Conservation (phyloP, 2,888 invertebrate species). For the Chymomyza caudatula region DNA sequence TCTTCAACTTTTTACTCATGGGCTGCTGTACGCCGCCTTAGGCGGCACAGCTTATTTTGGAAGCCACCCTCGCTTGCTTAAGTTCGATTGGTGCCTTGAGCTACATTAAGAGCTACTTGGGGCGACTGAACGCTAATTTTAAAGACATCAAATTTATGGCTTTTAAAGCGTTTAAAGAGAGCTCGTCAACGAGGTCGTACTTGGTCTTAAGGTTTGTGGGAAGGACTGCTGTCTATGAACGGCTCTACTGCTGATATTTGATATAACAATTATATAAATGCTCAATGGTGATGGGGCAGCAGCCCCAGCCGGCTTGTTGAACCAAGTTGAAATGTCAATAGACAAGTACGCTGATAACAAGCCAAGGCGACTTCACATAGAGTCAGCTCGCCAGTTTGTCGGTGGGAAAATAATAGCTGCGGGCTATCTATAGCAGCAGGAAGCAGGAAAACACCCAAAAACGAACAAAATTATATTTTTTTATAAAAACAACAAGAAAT, state of each 20-base stretch:
- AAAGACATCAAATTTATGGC: conserved; percentile 65
- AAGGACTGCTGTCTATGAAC: background rate
- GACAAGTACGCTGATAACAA: conserved; percentile 16
- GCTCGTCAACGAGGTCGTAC: background rate
- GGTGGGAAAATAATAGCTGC: conserved; percentile 32
- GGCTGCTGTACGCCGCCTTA: background rate
- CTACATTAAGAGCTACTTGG: background rate
- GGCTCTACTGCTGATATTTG: conserved; percentile 49
- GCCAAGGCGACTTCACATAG: conserved; percentile 1
- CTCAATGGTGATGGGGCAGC: conserved; percentile 42
- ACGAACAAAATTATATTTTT: conserved; percentile 7
- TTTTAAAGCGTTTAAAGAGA: conserved; percentile 55
- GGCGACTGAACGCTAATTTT: conserved; percentile 52
- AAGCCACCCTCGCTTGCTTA: background rate
- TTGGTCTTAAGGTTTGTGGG: background rate
- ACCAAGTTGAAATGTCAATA: conserved; percentile 18
- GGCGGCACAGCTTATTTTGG: background rate
- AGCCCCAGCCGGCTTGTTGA: background rate
- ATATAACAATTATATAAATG: conserved; percentile 66
- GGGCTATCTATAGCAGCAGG: conserved; percentile 31
- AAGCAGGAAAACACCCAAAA: conserved; percentile 4
- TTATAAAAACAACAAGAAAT: conserved; percentile 1
- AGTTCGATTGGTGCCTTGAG: conserved; percentile 1
- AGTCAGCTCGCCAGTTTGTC: background rate
- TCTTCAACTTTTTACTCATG: background rate